Percentiles rank a stretch among this genome's conserved stretches.
Conservation (phyloP, 2,113 vertebrate genomes). For the Piprites chloris region DNA sequence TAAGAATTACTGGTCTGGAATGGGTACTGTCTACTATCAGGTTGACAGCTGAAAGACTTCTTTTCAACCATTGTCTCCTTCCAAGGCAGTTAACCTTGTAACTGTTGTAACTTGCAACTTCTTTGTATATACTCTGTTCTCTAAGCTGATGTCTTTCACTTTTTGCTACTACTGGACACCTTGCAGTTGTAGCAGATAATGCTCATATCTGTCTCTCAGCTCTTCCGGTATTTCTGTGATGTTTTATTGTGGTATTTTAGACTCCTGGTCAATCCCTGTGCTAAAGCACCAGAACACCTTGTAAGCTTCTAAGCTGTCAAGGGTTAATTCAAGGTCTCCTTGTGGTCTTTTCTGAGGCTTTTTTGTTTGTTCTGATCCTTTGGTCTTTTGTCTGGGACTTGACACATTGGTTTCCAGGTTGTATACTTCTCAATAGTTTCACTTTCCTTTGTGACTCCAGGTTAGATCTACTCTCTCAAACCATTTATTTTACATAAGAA, state of each 20-base stretch:
- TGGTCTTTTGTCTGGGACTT: not conserved
- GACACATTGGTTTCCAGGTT: not conserved
- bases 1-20: not conserved
- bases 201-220: not conserved
- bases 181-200: not conserved
- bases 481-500: not conserved
- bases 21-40: not conserved
- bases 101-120: no score
- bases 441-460: conserved; percentile 26
- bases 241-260: not conserved
- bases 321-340: not conserved
- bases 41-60: not conserved
- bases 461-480: not conserved
- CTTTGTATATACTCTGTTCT: not conserved
- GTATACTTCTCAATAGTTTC: not conserved
- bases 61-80: not conserved
- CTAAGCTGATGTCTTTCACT: not conserved
- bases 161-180: not conserved
- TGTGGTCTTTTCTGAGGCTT: not conserved
- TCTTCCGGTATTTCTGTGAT: not conserved
- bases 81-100: not conserved
- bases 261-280: fast-evolving
- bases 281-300: not conserved
- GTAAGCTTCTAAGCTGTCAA: not conserved
- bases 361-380: not conserved